A percentile compares a stretch with the other conserved stretches of the same genome.
Evolutionary conservation across 2,113 vertebrate species (phyloP).

Genomic region (Poeciliopsis occidentalis): DNA sequence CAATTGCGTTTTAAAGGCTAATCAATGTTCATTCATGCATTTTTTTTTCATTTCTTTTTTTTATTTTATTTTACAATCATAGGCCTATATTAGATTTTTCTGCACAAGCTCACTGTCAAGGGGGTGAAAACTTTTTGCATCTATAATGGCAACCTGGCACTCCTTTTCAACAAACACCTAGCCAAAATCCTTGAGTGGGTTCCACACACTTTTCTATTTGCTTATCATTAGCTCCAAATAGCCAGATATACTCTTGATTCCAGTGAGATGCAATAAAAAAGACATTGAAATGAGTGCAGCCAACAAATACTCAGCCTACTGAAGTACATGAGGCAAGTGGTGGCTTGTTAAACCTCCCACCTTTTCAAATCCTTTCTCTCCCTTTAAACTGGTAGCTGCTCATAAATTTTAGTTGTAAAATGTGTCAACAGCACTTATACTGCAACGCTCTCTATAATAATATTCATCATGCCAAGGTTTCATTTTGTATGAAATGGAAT

Average conservation of each 20-base stretch:
- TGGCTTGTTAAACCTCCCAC: slow-evolving; percentile 56
- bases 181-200: slow-evolving; percentile 22
- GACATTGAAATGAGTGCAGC: slow-evolving; percentile 20
- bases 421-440: slow-evolving; percentile 42
- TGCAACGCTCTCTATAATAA: slow-evolving; percentile 56
- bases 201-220: slow-evolving; percentile 28
- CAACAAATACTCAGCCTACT: slow-evolving; percentile 35
- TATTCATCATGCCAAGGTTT: slow-evolving; percentile 21
- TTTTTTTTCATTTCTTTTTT: background rate
- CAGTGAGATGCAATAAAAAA: slow-evolving; percentile 23
- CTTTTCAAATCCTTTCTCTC: slow-evolving; percentile 44
- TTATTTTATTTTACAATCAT: background rate
- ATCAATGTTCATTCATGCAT: background rate
- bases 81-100: background rate
- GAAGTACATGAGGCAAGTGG: slow-evolving; percentile 51
- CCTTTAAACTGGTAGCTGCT: slow-evolving; percentile 40
- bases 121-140: slow-evolving; percentile 32
- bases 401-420: slow-evolving; percentile 62
- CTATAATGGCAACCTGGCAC: slow-evolving; percentile 36
- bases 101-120: background rate
- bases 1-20: background rate
- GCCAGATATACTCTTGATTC: slow-evolving; percentile 16
- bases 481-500: slow-evolving; percentile 34
- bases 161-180: slow-evolving; percentile 23
- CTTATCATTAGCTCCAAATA: slow-evolving; percentile 42